phyloP scores from a whole-genome alignment of 2,113 vertebrate species.

The Cacatua alba region DNA sequence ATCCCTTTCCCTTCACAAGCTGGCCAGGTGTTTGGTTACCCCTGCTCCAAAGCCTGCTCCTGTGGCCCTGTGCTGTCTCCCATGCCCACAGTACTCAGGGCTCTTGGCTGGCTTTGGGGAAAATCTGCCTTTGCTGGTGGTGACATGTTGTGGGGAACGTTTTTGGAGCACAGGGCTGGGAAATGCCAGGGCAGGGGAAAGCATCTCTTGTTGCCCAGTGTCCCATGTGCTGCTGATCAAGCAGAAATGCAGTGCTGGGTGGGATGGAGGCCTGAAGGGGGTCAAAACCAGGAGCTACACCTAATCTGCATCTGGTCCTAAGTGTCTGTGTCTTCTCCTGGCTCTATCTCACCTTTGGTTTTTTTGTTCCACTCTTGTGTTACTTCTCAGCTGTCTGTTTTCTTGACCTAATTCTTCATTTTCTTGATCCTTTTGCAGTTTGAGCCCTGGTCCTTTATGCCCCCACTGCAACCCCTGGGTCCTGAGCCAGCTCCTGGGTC shows the following conservation, averaged over 20 bases:
- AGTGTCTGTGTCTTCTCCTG: not conserved
- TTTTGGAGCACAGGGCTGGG: not conserved
- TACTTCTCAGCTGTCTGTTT: not conserved
- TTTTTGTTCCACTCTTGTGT: not conserved
- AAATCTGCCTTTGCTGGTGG: not conserved
- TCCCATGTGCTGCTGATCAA: not conserved
- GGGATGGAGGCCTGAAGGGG: not conserved
- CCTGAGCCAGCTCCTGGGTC: not conserved
- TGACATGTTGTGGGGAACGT: accelerated
- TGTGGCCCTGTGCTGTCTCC: not conserved
- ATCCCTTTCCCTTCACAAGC: not conserved
- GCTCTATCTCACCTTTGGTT: not conserved
- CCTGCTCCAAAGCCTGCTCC: not conserved
- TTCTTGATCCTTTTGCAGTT: not conserved
- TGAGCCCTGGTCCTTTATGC: not conserved
- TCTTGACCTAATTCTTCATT: not conserved
- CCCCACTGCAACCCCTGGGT: not conserved
- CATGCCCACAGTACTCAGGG: not conserved
- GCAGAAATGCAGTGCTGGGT: not conserved
- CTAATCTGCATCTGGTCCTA: not conserved
- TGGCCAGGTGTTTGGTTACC: not conserved
- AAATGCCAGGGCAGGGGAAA: not conserved
- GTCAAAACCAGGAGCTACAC: not conserved
- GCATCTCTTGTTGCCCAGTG: not conserved
- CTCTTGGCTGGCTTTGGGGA: not conserved